These are phyloP conservation scores for Mellilla xanthometata DNA, from an alignment of 2,888 invertebrate species.

Conservation along the genomic window DNA sequence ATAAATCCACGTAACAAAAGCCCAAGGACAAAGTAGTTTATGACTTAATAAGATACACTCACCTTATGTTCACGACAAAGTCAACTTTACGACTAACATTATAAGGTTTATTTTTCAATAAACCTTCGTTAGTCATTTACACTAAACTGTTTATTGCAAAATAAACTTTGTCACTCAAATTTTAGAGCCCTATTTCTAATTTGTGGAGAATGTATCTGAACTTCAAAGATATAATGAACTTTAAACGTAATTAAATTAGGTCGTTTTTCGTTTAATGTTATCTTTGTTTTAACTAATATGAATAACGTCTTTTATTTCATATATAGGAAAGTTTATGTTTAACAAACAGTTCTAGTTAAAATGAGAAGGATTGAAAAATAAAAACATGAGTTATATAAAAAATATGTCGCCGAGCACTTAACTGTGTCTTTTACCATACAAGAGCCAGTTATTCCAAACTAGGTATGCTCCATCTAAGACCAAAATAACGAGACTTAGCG, in stretches of 20 bases:
- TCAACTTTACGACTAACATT: neutral
- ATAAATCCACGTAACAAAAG: constrained; percentile 37
- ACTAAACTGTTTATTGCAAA: constrained; percentile 1
- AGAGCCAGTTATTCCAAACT: too few relatives aligned
- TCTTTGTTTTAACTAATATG: constrained; percentile 12
- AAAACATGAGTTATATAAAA: too few relatives aligned
- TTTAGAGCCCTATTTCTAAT: constrained; percentile 1
- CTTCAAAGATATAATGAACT: constrained; percentile 2
- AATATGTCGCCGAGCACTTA: too few relatives aligned
- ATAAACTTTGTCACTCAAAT: neutral
- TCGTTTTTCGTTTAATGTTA: neutral
- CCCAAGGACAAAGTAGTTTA: constrained; percentile 38
- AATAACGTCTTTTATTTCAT: too few relatives aligned
- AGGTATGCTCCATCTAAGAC: too few relatives aligned
- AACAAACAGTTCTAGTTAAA: too few relatives aligned
- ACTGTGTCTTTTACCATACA: too few relatives aligned
- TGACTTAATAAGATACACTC: constrained; percentile 35
- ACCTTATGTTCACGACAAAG: constrained; percentile 2
- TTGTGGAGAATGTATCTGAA: too few relatives aligned
- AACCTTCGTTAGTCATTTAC: neutral
- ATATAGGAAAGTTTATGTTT: too few relatives aligned
- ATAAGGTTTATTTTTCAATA: neutral
- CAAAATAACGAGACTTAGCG: too few relatives aligned
- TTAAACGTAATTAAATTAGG: neutral
- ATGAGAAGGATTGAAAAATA: too few relatives aligned